Conservation (phyloP, 2,797 vertebrate genomes). For the Enoplosus armatus region DNA sequence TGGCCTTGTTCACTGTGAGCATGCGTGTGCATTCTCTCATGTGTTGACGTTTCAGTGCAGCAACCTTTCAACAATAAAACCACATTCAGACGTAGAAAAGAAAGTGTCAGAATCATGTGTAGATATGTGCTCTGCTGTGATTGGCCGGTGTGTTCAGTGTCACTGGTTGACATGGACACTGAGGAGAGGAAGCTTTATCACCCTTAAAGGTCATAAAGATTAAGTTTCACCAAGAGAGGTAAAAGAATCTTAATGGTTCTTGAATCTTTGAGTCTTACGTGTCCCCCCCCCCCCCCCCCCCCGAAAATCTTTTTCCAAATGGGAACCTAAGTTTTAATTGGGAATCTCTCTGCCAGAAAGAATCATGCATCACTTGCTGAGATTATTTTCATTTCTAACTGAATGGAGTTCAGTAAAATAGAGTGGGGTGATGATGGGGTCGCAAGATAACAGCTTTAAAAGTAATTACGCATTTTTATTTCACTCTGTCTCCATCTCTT, state of each 20-base stretch:
- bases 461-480: conserved; percentile 14
- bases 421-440: conserved; percentile 27
- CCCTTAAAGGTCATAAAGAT: background rate
- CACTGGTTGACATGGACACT: background rate
- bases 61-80: too few species aligned
- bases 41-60: background rate
- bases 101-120: background rate
- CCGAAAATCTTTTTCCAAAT: background rate
- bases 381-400: conserved; percentile 3
- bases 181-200: background rate
- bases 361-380: background rate
- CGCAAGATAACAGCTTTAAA: conserved; percentile 8
- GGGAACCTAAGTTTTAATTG: background rate
- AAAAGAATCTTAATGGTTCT: background rate
- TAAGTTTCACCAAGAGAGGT: background rate
- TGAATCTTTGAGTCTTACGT: background rate
- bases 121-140: background rate
- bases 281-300: background rate
- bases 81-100: background rate
- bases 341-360: background rate
- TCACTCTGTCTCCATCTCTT: background rate
- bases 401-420: background rate
- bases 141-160: background rate
- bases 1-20: background rate
- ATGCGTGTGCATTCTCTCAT: background rate